Percentiles rank a stretch among this genome's conserved stretches.
Evolutionary conservation across 2,113 vertebrate genomes (phyloP).

Genomic region (Phycodurus eques): DNA sequence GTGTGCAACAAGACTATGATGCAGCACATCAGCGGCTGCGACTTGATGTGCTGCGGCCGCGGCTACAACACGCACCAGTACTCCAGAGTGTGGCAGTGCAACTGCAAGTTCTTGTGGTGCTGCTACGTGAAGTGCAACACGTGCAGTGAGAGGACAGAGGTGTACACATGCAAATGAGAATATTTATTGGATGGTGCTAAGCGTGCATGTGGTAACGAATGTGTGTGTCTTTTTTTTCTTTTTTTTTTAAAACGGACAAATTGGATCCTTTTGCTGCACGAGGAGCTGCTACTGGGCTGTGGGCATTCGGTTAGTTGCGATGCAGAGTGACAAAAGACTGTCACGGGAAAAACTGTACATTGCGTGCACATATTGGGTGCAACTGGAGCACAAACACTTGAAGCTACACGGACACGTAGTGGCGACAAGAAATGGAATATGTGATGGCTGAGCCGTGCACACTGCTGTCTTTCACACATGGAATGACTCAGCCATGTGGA

Average conservation of each 20-base stretch:
- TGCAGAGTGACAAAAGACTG: slow-evolving; percentile 12
- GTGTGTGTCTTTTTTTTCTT: not conserved
- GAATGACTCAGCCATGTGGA: slow-evolving; percentile 58
- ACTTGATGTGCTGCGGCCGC: slow-evolving; percentile 96
- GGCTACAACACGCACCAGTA: slow-evolving; percentile 99
- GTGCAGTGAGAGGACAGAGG: slow-evolving; percentile 96
- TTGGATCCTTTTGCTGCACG: slow-evolving; percentile 57
- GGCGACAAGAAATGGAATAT: slow-evolving; percentile 29
- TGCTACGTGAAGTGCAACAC: slow-evolving; percentile 99
- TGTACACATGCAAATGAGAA: slow-evolving; percentile 95
- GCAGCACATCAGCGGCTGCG: slow-evolving; percentile 89
- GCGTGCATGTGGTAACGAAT: not conserved
- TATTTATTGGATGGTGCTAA: slow-evolving; percentile 54
- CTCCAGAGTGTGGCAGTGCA: slow-evolving; percentile 96
- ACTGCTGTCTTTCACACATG: slow-evolving; percentile 40
- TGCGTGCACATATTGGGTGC: slow-evolving; percentile 12
- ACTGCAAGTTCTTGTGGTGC: slow-evolving; percentile 99
- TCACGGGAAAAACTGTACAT: slow-evolving; percentile 16
- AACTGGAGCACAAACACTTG: slow-evolving; percentile 38
- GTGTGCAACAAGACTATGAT: slow-evolving; percentile 94
- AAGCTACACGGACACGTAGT: slow-evolving; percentile 49
- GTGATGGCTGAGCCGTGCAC: slow-evolving; percentile 43
- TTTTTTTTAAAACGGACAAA: slow-evolving; percentile 29
- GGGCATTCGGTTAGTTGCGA: slow-evolving; percentile 24
- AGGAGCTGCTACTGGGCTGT: slow-evolving; percentile 14